phyloP scores from a whole-genome alignment of 2,797 vertebrate species.

The Rhodeus uyekii region DNA sequence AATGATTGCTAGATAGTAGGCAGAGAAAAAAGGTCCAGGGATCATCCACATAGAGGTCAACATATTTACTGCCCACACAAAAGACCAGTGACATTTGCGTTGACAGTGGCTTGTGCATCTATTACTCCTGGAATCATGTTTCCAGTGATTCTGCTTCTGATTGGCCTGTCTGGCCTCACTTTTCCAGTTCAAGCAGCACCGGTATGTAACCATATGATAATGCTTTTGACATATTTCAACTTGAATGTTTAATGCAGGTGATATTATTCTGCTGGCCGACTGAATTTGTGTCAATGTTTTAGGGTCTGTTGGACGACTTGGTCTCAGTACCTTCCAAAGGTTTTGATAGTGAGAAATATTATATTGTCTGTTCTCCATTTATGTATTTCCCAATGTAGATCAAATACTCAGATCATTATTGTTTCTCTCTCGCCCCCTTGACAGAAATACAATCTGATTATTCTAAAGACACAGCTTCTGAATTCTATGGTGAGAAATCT shows the following conservation, averaged over 20 bases:
- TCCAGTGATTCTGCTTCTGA: constrained; percentile 43
- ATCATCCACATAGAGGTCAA: background rate
- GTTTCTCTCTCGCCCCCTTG: background rate
- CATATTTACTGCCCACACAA: background rate
- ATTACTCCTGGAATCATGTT: constrained; percentile 39
- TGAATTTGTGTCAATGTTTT: constrained; percentile 28
- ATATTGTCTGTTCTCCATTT: background rate
- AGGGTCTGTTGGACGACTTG: background rate
- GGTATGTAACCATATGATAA: constrained; percentile 26
- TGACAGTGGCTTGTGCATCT: background rate
- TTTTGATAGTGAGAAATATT: constrained; percentile 37
- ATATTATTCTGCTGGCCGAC: background rate
- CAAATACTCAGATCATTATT: background rate
- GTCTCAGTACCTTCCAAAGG: rapidly evolving
- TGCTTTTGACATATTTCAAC: background rate
- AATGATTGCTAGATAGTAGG: constrained; percentile 60
- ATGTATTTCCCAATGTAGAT: background rate
- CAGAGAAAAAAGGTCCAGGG: background rate
- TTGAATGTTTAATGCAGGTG: background rate
- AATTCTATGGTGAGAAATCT: no score
- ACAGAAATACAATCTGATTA: no score
- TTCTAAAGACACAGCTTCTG: no score
- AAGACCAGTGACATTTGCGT: background rate
- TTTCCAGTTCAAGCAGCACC: constrained; percentile 7
- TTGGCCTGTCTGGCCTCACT: constrained; percentile 31